Conservation (phyloP, 2,113 vertebrate species). For the Merops nubicus region DNA sequence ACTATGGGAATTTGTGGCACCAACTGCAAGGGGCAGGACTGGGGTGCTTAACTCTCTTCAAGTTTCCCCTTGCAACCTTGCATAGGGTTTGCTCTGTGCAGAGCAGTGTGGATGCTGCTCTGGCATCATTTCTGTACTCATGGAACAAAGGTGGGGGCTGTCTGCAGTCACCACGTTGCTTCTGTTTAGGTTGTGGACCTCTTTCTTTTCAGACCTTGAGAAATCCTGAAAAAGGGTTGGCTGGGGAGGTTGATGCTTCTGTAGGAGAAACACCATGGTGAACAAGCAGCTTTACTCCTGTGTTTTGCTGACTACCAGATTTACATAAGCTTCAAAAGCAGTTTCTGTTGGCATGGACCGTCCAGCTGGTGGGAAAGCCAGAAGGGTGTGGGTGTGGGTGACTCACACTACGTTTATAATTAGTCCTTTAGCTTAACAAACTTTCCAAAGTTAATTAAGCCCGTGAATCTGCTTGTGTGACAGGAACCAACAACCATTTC, state of each 20-base stretch:
- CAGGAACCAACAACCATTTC: not conserved
- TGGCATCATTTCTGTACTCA: not conserved
- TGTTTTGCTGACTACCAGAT: not conserved
- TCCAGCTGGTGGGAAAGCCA: not conserved
- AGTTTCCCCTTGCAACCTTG: not conserved
- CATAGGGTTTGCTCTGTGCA: not conserved
- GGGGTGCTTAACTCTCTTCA: not conserved
- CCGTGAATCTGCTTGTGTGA: not conserved
- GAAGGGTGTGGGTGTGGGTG: not conserved
- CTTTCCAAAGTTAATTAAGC: not conserved
- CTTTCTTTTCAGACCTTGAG: not conserved
- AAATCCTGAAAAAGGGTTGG: not conserved
- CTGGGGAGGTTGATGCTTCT: not conserved
- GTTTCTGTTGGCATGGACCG: not conserved
- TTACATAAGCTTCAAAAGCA: not conserved
- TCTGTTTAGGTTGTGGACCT: fast-evolving
- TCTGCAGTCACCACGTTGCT: not conserved
- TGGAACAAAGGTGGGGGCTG: fast-evolving
- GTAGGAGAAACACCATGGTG: fast-evolving
- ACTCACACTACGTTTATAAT: not conserved
- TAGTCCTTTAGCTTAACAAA: not conserved
- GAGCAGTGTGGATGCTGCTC: not conserved
- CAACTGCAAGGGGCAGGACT: not conserved
- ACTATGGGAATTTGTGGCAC: not conserved
- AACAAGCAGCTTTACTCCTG: not conserved